Evolutionary conservation across 1,140 invertebrate genomes (phyloP), one percentile per base, ranked within the genome.

Genomic region (Ips nitidus): DNA sequence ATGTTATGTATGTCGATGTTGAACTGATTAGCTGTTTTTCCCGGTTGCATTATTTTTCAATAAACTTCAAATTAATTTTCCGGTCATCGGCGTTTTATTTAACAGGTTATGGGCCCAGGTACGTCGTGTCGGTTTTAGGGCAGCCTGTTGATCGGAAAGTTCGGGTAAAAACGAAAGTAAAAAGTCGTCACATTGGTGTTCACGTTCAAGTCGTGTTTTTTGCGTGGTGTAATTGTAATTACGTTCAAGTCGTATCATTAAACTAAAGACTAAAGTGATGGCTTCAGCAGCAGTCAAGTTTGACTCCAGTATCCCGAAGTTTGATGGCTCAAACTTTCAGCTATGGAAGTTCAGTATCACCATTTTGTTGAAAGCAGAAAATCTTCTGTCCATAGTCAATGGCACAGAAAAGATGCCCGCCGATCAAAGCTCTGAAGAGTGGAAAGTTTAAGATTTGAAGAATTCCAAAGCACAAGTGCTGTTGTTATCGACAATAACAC

Each of bases 401-500:
- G 62, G 68, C 57, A 65, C 52, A 57, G 52, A 47, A 8, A 37
- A 5, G 2, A 42, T 65, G 41, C 68, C 68, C 38, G 41, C 6
- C 8, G 41, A 55, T 8, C 3, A 57, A 47, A 47, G 61, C 1
- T 39, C 7, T 37, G 6, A 4, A 57, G 62, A 66, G 3, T 67
- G 57, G 65, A 64, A 50, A 59, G 41, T 4, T 43, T 77, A 70
- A 65, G 41, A 66, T 5, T 73, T 70, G 52, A 52, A 45, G 2
- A 74, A 77, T 66, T 72, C 55, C 5, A 61, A 37, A 43, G 75
- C 76, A 47, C 73, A 77, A 68, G 65, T 74, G 6, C 55, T 71
- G 7, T 70, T 81, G 2, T 72, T 77, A 0, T 74, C 72, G 37
- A 66, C 73, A 41, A 69, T 74, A n/a, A 71, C 60, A 57, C 64